Evolutionary conservation across 2,888 invertebrate genomes (phyloP), one percentile per base, ranked within the genome.

Genomic region (Nysson spinosus): DNA sequence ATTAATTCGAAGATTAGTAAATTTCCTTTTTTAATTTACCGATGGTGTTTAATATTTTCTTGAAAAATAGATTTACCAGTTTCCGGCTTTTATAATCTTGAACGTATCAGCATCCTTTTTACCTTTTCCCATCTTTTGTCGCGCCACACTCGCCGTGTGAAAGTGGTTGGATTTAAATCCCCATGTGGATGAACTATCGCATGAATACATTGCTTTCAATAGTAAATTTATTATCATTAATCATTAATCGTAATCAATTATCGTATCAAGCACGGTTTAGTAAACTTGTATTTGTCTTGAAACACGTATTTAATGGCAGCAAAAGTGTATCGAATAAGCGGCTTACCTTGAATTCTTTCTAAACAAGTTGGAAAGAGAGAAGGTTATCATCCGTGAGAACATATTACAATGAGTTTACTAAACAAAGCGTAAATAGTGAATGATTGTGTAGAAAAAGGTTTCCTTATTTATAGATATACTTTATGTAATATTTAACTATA

Each of bases 311-410:
- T 24, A 1, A 7, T 24, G 6, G 24, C 5, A 16, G 17, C 2
- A 17, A 55, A 17, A 14, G 16, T 30, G 35, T 64, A 40, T 4
- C 4, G n/a, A 22, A 51, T 57, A 12, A 22, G 30, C 32, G 12
- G 49, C 49, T 67, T 46, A 54, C 67, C 58, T 66, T 54, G 54
- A 19, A 35, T 22, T 35, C 1, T 34, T 16, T 7, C 3, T 20
- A 1, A 44, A n/a, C 28, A 65, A 39, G 5, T 52, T 47, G 32
- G 26, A 11, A 26, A 51, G 14, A 19, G 37, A 7, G 20, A 35
- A 66, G 52, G 57, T 57, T 52, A 57, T 19, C 5, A 11, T 14
- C 39, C 52, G 47, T 24, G 44, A 47, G 22, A 39, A 35, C 66
- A 66, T 66, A 4, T 12, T 20, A 6, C 4, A 47, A 11, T 7